These are phyloP conservation scores for Lasioglossum vierecki DNA, from an alignment of 2,888 invertebrate genomes.

Conservation along the genomic window DNA sequence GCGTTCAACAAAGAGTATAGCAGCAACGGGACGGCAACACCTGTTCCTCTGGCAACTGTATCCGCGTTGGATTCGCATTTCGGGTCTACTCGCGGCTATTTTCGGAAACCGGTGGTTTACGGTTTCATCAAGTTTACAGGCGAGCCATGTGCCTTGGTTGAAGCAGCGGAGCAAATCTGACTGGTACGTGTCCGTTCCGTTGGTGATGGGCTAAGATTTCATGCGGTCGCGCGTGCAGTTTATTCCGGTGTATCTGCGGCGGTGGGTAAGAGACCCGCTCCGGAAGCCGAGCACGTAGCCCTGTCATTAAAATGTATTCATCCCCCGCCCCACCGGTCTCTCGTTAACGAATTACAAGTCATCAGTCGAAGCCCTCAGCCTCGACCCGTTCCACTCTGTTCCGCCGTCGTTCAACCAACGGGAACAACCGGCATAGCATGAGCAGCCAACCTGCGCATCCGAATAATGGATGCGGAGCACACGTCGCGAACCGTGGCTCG, in stretches of 20 bases:
- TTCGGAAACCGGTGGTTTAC: background rate
- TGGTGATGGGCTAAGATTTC: background rate
- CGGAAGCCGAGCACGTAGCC: slow-evolving; percentile 5
- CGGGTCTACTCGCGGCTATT: background rate
- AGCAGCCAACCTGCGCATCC: background rate
- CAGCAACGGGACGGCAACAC: background rate
- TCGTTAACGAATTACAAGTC: slow-evolving; percentile 5
- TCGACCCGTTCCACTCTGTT: background rate
- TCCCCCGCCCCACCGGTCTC: background rate
- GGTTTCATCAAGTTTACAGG: background rate
- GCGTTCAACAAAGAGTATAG: background rate
- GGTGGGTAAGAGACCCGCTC: background rate
- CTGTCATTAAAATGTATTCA: slow-evolving; percentile 1
- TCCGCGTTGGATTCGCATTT: background rate
- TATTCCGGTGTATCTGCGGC: background rate
- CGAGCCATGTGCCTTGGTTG: background rate
- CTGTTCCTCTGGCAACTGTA: background rate
- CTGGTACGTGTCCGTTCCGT: background rate
- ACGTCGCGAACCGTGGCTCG: background rate
- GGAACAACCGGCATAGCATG: background rate
- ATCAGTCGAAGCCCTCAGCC: background rate
- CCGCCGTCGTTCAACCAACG: too few species aligned
- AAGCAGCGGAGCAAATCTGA: background rate
- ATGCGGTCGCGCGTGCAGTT: background rate
- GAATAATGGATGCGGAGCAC: background rate